Conservation (phyloP, 23 tunicate species). For the Trididemnum clinides region DNA sequence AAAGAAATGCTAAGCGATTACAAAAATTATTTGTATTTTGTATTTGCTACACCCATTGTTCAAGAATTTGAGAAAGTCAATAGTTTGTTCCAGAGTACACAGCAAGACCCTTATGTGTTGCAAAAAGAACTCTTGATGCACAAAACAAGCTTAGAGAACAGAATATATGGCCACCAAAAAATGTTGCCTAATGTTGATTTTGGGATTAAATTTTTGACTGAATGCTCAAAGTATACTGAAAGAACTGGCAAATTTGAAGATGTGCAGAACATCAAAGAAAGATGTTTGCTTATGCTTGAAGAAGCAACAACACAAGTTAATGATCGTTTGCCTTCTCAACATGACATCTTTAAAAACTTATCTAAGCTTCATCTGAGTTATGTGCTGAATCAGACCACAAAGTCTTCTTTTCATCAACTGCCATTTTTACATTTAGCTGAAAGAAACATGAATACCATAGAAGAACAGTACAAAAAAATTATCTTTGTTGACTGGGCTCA, state of each 20-base stretch:
- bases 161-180: constrained; percentile 7
- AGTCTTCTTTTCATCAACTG: background rate
- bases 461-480: constrained; percentile 30
- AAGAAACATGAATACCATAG: background rate
- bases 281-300: background rate
- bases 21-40: constrained; percentile 35
- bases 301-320: constrained; percentile 25
- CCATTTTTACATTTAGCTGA: constrained; percentile 12
- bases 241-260: background rate
- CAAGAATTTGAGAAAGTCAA: constrained; percentile 44
- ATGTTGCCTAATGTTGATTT: constrained; percentile 3
- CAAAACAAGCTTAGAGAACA: background rate
- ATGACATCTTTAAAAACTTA: constrained; percentile 9
- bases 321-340: constrained; percentile 11
- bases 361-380: background rate
- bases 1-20: constrained; percentile 31
- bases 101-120: background rate
- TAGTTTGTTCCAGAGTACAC: constrained; percentile 3
- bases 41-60: constrained; percentile 25
- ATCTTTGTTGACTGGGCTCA: constrained; percentile 26
- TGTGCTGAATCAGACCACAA: background rate
- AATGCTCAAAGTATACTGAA: background rate
- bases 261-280: background rate
- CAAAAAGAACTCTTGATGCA: background rate
- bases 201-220: constrained; percentile 16